phyloP scores from a whole-genome alignment of 2,888 invertebrate species.

The Galerucella nymphaeae region DNA sequence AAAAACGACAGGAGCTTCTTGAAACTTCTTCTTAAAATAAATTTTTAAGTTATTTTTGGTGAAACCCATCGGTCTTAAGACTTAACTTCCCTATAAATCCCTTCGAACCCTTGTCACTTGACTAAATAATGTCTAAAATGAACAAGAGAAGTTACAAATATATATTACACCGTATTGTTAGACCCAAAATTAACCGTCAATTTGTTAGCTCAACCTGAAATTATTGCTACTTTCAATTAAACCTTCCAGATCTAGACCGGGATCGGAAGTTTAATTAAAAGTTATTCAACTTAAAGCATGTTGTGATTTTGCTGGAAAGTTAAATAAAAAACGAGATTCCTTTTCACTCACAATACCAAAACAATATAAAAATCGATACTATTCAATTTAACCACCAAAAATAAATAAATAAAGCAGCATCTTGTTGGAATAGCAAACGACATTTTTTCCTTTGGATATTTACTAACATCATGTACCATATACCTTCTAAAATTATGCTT shows the following conservation, averaged over 20 bases:
- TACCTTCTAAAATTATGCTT: slow-evolving; percentile 1
- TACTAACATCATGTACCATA: not conserved
- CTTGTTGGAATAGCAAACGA: slow-evolving; percentile 10
- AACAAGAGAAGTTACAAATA: slow-evolving; percentile 9
- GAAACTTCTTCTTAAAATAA: not conserved
- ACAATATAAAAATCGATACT: not conserved
- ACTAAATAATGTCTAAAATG: slow-evolving; percentile 4
- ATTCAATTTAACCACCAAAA: not conserved
- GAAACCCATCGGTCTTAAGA: not conserved
- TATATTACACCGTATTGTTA: not conserved
- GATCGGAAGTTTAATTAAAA: not conserved
- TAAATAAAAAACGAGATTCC: no score
- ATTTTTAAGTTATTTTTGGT: not conserved
- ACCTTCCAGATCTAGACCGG: not conserved
- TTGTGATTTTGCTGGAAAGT: not conserved
- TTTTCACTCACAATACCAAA: no score
- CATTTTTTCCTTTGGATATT: not conserved
- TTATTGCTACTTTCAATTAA: not conserved
- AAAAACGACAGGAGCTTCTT: no score
- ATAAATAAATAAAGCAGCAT: not conserved
- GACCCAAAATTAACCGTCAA: slow-evolving; percentile 3
- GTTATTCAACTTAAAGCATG: not conserved
- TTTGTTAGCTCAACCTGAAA: slow-evolving; percentile 14
- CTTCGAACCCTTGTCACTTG: not conserved
- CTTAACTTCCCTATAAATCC: not conserved